phyloP scores from a whole-genome alignment of 2,113 vertebrate genomes.

The Sphyrna mokarran region DNA sequence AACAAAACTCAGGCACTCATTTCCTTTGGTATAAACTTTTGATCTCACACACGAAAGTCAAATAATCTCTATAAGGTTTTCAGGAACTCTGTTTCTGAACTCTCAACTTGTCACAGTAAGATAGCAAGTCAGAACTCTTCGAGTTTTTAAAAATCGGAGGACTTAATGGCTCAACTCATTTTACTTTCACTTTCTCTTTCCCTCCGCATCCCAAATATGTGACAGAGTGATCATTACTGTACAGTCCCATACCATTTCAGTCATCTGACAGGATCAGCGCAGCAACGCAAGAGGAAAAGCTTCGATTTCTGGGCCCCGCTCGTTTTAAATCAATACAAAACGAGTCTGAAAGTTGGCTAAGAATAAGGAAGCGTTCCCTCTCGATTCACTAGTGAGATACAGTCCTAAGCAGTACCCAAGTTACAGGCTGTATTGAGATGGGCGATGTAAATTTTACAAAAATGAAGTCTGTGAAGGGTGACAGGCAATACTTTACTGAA shows the following conservation, averaged over 20 bases:
- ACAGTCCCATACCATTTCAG: conserved; percentile 25
- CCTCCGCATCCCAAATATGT: neutral
- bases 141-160: neutral
- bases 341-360: conserved; percentile 15
- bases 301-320: conserved; percentile 29
- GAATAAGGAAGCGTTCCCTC: conserved; percentile 33
- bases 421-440: neutral
- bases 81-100: neutral
- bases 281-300: conserved; percentile 27
- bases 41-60: neutral
- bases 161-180: neutral
- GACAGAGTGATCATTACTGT: neutral
- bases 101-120: neutral
- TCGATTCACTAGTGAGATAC: conserved; percentile 27
- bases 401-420: conserved; percentile 22
- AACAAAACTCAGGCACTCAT: neutral
- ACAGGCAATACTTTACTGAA: neutral
- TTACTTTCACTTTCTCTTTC: neutral
- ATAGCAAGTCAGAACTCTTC: neutral
- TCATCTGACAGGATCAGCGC: conserved; percentile 30
- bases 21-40: neutral
- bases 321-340: conserved; percentile 29
- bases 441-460: neutral
- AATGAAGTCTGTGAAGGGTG: neutral
- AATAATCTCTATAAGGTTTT: neutral